phyloP scores from a whole-genome alignment of 2,797 vertebrate genomes.

The Paratrypauchen microcephalus region DNA sequence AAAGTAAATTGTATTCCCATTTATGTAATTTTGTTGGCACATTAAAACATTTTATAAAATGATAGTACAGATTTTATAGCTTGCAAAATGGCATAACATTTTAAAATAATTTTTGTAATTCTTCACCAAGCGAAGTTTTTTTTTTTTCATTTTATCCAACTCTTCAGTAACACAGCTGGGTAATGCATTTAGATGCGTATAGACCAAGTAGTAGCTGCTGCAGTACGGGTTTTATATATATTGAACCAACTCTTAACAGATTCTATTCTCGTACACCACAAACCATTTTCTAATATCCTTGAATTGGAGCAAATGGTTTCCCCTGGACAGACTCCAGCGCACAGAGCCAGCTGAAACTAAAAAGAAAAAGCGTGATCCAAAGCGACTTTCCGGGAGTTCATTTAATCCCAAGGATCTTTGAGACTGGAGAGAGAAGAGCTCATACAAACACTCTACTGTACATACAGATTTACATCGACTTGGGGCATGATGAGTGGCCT shows the following conservation, averaged over 20 bases:
- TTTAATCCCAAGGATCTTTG: conserved; percentile 68
- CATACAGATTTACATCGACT: conserved; percentile 73
- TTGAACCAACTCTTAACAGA: not conserved
- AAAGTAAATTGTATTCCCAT: no score
- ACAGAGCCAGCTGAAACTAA: conserved; percentile 4
- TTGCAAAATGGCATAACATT: no score
- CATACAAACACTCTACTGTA: conserved; percentile 73
- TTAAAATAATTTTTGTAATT: no score
- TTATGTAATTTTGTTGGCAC: no score
- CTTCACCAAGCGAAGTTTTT: not conserved
- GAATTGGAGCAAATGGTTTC: no score
- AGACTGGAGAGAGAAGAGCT: conserved; percentile 58
- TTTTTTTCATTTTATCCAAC: not conserved
- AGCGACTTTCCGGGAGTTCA: conserved; percentile 58
- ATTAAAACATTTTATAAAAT: no score
- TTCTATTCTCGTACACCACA: not conserved
- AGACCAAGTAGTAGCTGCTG: no score
- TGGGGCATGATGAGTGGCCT: conserved; percentile 52
- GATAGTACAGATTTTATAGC: no score
- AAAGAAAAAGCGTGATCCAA: conserved; percentile 27
- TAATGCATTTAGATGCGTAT: no score
- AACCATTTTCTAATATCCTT: not conserved
- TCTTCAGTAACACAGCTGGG: no score
- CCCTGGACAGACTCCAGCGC: not conserved
- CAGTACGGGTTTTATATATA: no score